A percentile compares a stretch with the other conserved stretches of the same genome.
Evolutionary conservation across 2,888 invertebrate genomes (phyloP).

Genomic region (Tortrix viridana): DNA sequence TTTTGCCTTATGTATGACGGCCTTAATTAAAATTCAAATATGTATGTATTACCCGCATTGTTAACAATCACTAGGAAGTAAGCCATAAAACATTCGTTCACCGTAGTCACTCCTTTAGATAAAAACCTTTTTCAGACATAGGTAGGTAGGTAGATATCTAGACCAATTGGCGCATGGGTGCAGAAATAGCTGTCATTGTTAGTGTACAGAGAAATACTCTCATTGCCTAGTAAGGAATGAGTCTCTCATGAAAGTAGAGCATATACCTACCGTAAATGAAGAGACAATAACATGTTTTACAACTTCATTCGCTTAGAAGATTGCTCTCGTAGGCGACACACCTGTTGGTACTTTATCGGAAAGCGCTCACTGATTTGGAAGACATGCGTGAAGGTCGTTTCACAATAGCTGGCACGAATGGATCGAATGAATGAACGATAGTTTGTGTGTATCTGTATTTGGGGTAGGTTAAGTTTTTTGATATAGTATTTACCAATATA

Average conservation of each 20-base stretch:
- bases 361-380: constrained; percentile 9
- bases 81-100: constrained; percentile 3
- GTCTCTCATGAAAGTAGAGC: constrained; percentile 28
- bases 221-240: constrained; percentile 25
- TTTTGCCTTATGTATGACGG: too few relatives aligned
- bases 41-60: background rate
- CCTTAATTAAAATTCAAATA: too few relatives aligned
- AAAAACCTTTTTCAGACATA: constrained; percentile 5
- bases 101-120: background rate
- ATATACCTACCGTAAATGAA: constrained; percentile 6
- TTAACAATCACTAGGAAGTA: background rate
- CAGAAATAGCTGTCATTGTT: constrained; percentile 31
- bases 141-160: constrained; percentile 26
- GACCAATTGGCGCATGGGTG: constrained; percentile 20
- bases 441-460: too few relatives aligned
- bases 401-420: too few relatives aligned
- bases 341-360: constrained; percentile 30
- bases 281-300: constrained; percentile 16
- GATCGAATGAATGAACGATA: too few relatives aligned
- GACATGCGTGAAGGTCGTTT: background rate
- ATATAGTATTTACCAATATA: too few relatives aligned
- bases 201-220: constrained; percentile 20
- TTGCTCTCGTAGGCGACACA: constrained; percentile 15
- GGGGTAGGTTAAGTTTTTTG: too few relatives aligned
- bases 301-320: constrained; percentile 11